Conservation (phyloP, 2,888 invertebrate genomes). For the Bombylius discolor region DNA sequence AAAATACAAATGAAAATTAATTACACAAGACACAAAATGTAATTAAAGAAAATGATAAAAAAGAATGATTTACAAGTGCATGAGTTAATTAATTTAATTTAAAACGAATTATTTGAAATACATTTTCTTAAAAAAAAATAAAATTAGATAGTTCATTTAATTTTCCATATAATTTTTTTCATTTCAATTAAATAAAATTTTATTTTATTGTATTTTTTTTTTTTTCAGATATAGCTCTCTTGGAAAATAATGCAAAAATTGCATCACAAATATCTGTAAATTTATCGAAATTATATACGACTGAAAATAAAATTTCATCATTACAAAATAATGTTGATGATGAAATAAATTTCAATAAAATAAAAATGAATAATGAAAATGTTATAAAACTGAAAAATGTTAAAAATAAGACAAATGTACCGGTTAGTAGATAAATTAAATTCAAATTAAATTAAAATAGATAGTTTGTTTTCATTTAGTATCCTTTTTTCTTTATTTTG, state of each 20-base stretch:
- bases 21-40: too few species aligned
- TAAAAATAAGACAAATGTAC: constrained; percentile 2
- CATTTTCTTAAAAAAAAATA: too few species aligned
- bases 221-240: constrained; percentile 65
- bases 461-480: neutral
- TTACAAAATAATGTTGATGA: too few species aligned
- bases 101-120: too few species aligned
- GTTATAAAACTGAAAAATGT: neutral
- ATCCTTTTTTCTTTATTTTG: neutral
- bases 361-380: neutral
- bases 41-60: too few species aligned
- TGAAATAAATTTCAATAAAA: too few species aligned
- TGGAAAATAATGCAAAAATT: constrained; percentile 82
- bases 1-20: too few species aligned
- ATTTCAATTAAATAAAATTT: too few species aligned
- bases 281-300: constrained; percentile 24
- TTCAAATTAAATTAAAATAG: neutral
- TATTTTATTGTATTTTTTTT: neutral
- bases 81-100: too few species aligned
- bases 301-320: neutral
- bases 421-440: constrained; percentile 13
- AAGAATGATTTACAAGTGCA: too few species aligned
- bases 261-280: constrained; percentile 68
- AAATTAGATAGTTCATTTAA: too few species aligned
- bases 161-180: too few species aligned